Conservation (phyloP, 2,888 invertebrate species). For the Lycophotia porphyrea region DNA sequence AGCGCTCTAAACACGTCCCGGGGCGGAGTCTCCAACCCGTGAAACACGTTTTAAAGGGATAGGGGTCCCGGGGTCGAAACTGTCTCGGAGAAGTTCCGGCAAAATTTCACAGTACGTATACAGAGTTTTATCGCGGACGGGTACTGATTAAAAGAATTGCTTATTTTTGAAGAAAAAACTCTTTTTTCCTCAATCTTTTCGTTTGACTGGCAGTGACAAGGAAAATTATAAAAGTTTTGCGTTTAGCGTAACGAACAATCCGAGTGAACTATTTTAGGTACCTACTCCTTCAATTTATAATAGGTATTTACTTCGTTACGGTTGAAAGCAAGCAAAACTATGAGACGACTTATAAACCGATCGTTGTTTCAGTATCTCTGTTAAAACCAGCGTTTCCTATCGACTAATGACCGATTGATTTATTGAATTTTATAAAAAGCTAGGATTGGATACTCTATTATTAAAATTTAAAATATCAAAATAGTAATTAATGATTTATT, state of each 20-base stretch:
- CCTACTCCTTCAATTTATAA: neutral
- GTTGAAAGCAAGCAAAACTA: neutral
- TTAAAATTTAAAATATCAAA: too few relatives aligned
- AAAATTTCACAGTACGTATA: slow-evolving; percentile 28
- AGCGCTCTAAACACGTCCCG: slow-evolving; percentile 61
- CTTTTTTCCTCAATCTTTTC: slow-evolving; percentile 35
- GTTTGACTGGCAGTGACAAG: slow-evolving; percentile 39
- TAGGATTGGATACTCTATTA: too few relatives aligned
- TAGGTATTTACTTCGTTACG: neutral
- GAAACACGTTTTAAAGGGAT: slow-evolving; percentile 23
- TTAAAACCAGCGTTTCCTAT: neutral
- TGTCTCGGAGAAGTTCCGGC: slow-evolving; percentile 26
- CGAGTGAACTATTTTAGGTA: neutral
- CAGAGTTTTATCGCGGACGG: slow-evolving; percentile 32
- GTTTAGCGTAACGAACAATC: slow-evolving; percentile 4
- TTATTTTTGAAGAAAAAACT: slow-evolving; percentile 35
- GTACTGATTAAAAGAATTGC: slow-evolving; percentile 48
- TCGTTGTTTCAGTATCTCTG: neutral
- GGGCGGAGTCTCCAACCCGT: slow-evolving; percentile 44
- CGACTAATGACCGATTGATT: neutral
- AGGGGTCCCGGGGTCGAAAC: slow-evolving; percentile 23
- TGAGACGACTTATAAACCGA: neutral
- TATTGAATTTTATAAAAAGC: too few relatives aligned
- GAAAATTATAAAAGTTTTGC: slow-evolving; percentile 27
- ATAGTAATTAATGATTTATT: too few relatives aligned